Conservation (phyloP, 1,140 invertebrate genomes). For the Papilio xuthus region DNA sequence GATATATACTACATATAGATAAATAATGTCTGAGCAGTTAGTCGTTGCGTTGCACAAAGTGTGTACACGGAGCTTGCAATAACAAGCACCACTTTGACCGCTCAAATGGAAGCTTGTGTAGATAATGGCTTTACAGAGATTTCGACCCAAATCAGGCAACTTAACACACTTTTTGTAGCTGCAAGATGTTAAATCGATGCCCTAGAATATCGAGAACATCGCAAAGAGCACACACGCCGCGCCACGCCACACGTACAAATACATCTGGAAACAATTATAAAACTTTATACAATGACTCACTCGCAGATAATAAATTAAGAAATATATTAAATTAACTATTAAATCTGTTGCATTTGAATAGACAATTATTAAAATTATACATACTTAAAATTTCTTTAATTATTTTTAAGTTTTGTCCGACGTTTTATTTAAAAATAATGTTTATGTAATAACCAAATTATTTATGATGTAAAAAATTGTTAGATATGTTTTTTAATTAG, state of each 20-base stretch:
- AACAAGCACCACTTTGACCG: constrained; percentile 19
- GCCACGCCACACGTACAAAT: too few relatives aligned
- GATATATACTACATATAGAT: too few relatives aligned
- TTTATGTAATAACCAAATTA: too few relatives aligned
- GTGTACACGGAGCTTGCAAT: not conserved
- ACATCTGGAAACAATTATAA: not conserved
- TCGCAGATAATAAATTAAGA: too few relatives aligned
- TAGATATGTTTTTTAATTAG: too few relatives aligned
- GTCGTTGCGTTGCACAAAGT: constrained; percentile 1
- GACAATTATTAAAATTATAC: too few relatives aligned
- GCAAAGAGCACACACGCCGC: not conserved
- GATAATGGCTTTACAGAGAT: constrained; percentile 26
- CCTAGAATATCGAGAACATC: not conserved
- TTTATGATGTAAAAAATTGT: too few relatives aligned
- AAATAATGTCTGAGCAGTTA: not conserved
- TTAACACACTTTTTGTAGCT: constrained; percentile 20
- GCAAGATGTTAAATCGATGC: constrained; percentile 23
- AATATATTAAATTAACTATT: too few relatives aligned
- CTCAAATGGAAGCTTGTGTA: constrained; percentile 17
- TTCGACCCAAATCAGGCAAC: constrained; percentile 21
- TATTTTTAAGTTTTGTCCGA: too few relatives aligned
- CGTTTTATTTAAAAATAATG: too few relatives aligned
- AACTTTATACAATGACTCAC: not conserved
- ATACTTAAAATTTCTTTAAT: too few relatives aligned
- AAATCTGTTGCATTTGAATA: too few relatives aligned